Evolutionary conservation across 2,797 vertebrate species (phyloP), one percentile per base, ranked within the genome.

Genomic region (Sylvilagus floridanus): DNA sequence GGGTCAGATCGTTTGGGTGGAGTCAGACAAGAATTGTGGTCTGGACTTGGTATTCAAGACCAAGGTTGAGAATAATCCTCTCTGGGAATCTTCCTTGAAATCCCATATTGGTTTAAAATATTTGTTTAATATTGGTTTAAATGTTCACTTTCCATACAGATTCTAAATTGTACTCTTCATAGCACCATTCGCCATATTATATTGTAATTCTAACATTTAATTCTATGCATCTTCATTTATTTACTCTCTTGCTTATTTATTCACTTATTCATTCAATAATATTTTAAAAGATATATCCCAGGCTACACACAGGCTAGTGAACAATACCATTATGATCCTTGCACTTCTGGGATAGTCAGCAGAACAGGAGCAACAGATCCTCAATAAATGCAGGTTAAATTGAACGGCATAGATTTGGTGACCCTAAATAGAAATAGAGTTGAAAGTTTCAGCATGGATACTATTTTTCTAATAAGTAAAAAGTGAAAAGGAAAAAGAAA

Each of bases 401-500:
- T n/a, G 0, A 22, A 32, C 69, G 32, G 82, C 22, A 73, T 4
- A 30, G 37, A 87, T 79, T 68, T 73, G 16, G 26, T 19, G 6
- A 68, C 81, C 42, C 81, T 62, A 10, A 82, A 16, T 57, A 52
- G 13, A 73, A 81, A 16, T n/a, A 11, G 19, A 63, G 37, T 28
- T 78, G n/a, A 91, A 47, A 84, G 54, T 24, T 62, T 78, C 37
- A 90, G 35, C 37, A 68, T 62, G 32, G 50, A 52, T 72, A 65
- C 81, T 91, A 69, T 63, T 16, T 83, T 84, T 83, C 42, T 54
- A 83, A 28, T 8, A 63, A 86, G 90, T 86, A 14, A 83, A 71
- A 91, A 17, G 28, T 84, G 78, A 68, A 93, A 93, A 88, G 26
- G 76, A 52, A 87, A 63, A 63, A 63, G 24, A 24, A 63, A 73